Base-by-base conservation (phyloP, 1,140 invertebrate genomes). In the Periplaneta americana region DNA sequence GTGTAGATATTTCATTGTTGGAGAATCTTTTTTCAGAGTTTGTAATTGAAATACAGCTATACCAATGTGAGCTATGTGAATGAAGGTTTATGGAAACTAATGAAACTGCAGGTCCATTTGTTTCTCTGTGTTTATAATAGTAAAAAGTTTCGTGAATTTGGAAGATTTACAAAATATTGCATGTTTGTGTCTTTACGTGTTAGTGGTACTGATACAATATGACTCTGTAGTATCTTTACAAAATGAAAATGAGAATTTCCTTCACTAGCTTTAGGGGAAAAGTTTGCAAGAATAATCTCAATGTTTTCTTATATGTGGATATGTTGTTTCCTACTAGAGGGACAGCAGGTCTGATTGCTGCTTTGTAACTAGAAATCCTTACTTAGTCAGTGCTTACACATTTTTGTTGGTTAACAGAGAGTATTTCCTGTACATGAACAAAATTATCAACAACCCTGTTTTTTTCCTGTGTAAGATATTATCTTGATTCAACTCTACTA, bases 401-500 rank as follows among this genome's bases (percentile, higher is more conserved):
- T 28, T 66, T 66, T 66, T 66, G 48, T 66, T 66, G n/a, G 6
- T 66, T 3, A 66, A 48, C 39, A 28, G 28, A 3, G 48, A 66
- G n/a, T 66, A 66, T 66, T 9, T 2, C 22, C 11, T 66, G 48
- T 66, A 66, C n/a, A 66, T 28, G n/a, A 28, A 66, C 22, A 4
- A 66, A 11, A 39, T n/a, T 28, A 66, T 22, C 39, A 48, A 15
- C 39, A 48, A 48, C 39, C 10, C 39, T 15, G 39, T 66, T 28
- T 66, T n/a, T 8, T n/a, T 10, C 28, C 22, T 66, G 22, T 66
- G n/a, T 66, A n/a, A 28, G 48, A 66, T 66, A 28, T n/a, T 66
- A n/a, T 66, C 48, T 77, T 77, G 75, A 36, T 34, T 77, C 75
- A 77, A n/a, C 33, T 77, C 31, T 77, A 80, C 74, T 79, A 82